These are phyloP conservation scores for Pocillopora grandis DNA, from an alignment of 92 coral and sea anemone genomes.

Conservation along the genomic window DNA sequence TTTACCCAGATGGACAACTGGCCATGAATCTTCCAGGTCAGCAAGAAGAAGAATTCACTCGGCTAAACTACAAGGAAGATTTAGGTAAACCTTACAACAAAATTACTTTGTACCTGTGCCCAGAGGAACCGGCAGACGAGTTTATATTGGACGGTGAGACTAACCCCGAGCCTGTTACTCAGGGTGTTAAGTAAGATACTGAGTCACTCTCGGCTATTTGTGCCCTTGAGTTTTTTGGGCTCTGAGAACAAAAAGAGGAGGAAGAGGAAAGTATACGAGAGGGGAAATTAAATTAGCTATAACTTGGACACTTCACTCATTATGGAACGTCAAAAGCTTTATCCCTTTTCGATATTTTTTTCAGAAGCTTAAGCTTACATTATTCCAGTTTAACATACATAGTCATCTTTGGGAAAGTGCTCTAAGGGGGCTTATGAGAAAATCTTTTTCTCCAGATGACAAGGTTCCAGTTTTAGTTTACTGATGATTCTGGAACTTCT, in stretches of 20 bases:
- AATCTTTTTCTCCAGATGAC: conserved; percentile 66
- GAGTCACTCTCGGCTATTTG: too few species aligned
- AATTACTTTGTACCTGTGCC: conserved; percentile 38
- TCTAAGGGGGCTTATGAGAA: conserved; percentile 62
- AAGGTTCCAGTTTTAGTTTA: conserved; percentile 69
- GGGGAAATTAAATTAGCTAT: background rate
- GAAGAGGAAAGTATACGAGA: too few species aligned
- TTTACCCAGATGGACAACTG: conserved; percentile 37
- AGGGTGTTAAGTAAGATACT: conserved; percentile 11
- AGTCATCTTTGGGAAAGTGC: conserved; percentile 55
- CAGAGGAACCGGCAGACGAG: conserved; percentile 18
- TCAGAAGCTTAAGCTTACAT: conserved; percentile 18
- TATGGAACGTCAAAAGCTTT: conserved; percentile 9
- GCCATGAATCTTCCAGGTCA: conserved; percentile 42
- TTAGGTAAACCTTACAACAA: conserved; percentile 25
- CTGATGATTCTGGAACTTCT: conserved; percentile 67
- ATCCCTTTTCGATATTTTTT: background rate
- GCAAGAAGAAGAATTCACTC: conserved; percentile 37
- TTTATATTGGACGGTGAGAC: background rate
- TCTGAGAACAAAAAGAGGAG: too few species aligned
- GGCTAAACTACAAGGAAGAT: conserved; percentile 38
- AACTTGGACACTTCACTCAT: background rate
- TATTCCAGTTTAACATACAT: background rate
- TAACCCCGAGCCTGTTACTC: background rate
- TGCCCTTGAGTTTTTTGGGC: too few species aligned